Conservation (phyloP, 2,797 vertebrate species). For the Tympanoctomys barrerae region DNA sequence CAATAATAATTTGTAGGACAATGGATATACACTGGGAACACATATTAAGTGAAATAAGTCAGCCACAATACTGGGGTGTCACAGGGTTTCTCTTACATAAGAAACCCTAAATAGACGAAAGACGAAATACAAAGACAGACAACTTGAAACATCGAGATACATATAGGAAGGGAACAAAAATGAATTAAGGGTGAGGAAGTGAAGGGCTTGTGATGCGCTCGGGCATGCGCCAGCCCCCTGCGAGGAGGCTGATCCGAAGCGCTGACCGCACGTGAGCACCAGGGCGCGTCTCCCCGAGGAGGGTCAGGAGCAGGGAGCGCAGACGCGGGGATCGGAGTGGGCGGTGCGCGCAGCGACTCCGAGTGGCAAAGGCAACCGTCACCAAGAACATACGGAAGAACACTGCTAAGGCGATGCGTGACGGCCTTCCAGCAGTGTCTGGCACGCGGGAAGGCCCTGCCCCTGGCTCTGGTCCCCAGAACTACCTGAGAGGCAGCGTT, state of each 20-base stretch:
- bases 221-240: background rate
- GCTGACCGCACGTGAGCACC: too few relatives aligned
- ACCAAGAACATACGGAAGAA: background rate
- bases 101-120: background rate
- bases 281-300: background rate
- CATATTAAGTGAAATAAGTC: background rate
- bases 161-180: background rate
- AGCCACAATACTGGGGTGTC: background rate
- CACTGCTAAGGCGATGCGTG: background rate
- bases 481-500: background rate
- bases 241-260: background rate
- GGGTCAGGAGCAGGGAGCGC: background rate
- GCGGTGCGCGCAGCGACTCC: background rate
- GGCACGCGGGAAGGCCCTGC: background rate
- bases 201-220: background rate
- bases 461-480: background rate
- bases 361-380: background rate
- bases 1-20: background rate
- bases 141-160: background rate
- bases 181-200: background rate
- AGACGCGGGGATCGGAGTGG: background rate
- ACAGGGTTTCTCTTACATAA: background rate
- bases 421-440: background rate
- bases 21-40: background rate
- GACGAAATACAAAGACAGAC: background rate